Conservation (phyloP, 2,888 invertebrate genomes). For the Meliscaeva auricollis region DNA sequence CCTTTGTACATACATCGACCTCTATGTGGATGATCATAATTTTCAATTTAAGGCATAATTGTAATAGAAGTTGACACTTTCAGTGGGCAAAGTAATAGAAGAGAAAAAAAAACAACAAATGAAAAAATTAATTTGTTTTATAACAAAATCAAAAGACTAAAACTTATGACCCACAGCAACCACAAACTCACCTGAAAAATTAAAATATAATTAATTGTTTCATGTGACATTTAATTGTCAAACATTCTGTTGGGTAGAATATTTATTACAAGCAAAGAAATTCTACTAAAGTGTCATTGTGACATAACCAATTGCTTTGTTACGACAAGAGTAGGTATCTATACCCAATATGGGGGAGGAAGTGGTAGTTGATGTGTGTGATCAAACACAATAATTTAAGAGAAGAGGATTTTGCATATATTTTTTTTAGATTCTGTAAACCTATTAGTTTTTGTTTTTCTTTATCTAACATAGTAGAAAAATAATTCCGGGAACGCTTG, state of each 20-base stretch:
- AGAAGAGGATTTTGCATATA: too few relatives aligned
- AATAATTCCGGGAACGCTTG: too few relatives aligned
- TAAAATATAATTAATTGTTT: neutral
- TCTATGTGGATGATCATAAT: constrained; percentile 59
- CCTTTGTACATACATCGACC: constrained; percentile 29
- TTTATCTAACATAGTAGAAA: too few relatives aligned
- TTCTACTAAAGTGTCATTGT: neutral
- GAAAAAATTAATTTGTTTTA: constrained; percentile 6
- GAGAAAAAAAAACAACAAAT: constrained; percentile 28
- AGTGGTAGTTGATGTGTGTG: too few relatives aligned
- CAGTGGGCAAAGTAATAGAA: constrained; percentile 38
- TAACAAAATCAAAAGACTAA: constrained; percentile 10
- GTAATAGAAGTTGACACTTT: constrained; percentile 66
- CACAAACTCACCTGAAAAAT: constrained; percentile 28
- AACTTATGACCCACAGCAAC: constrained; percentile 23
- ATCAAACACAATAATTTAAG: too few relatives aligned
- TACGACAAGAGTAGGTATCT: constrained; percentile 19
- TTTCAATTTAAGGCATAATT: constrained; percentile 38
- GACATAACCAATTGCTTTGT: constrained; percentile 34
- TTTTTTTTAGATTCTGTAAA: too few relatives aligned
- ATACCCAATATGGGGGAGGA: too few relatives aligned
- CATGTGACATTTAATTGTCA: constrained; percentile 40
- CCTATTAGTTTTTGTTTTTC: too few relatives aligned
- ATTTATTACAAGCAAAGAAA: constrained; percentile 49
- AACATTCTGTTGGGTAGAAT: constrained; percentile 51